Percentiles rank a stretch among this genome's conserved stretches.
phyloP scores from a whole-genome alignment of 2,888 invertebrate genomes.

The Altica lythri region DNA sequence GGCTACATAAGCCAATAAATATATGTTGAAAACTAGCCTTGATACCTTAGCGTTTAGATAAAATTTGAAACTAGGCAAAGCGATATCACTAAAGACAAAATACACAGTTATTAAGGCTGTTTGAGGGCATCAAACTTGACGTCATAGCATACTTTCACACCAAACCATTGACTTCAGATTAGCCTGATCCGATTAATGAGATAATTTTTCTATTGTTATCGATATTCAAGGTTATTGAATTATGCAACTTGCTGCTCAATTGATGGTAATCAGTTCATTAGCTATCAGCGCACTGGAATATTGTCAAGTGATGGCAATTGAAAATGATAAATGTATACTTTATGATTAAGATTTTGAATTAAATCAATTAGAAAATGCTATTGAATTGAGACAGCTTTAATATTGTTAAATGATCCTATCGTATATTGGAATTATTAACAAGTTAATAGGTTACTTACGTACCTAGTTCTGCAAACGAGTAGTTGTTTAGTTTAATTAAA shows the following conservation, averaged over 20 bases:
- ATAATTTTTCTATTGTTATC: conserved; percentile 18
- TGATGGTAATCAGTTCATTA: conserved; percentile 21
- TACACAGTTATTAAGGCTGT: neutral
- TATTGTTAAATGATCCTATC: neutral
- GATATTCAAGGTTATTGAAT: conserved; percentile 16
- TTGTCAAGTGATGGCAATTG: conserved; percentile 12
- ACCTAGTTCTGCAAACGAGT: too few relatives aligned
- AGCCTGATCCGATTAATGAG: conserved; percentile 12
- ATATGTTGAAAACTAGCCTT: neutral
- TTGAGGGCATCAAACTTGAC: conserved; percentile 10
- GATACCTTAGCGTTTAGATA: neutral
- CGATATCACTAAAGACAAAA: neutral
- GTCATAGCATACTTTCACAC: conserved; percentile 15
- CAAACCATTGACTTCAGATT: conserved; percentile 12
- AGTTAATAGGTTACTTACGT: too few relatives aligned
- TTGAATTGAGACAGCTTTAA: neutral
- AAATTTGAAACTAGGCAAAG: neutral
- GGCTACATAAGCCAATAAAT: too few relatives aligned
- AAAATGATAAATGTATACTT: conserved; percentile 9
- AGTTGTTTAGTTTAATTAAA: too few relatives aligned
- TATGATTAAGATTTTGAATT: conserved; percentile 1
- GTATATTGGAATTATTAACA: neutral
- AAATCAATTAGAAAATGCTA: neutral
- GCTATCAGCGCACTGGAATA: conserved; percentile 9
- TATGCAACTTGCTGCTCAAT: conserved; percentile 13